These are phyloP conservation scores for Hydroisotoma schaefferi DNA, from an alignment of 2,888 invertebrate genomes.

Conservation along the genomic window DNA sequence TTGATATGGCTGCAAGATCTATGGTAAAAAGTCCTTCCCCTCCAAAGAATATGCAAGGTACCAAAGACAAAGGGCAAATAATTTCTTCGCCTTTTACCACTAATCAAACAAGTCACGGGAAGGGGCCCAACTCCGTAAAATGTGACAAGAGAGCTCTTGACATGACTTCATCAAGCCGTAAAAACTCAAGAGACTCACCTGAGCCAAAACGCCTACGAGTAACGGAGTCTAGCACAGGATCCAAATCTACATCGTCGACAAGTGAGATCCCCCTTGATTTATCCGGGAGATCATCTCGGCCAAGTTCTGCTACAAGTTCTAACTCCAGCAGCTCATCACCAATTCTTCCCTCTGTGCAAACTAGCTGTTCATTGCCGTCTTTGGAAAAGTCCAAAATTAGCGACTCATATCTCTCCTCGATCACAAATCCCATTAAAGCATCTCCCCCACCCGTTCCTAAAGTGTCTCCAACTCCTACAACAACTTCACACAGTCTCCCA, in stretches of 20 bases:
- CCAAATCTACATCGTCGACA: constrained; percentile 5
- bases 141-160: constrained; percentile 10
- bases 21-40: constrained; percentile 25
- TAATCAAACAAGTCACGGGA: neutral
- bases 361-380: neutral
- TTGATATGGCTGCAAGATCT: constrained; percentile 33
- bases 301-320: constrained; percentile 6
- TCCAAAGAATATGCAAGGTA: constrained; percentile 17
- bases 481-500: neutral
- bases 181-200: constrained; percentile 12
- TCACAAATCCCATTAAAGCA: neutral
- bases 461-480: neutral
- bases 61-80: constrained; percentile 15
- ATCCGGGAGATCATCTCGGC: constrained; percentile 34
- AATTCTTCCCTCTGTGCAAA: neutral
- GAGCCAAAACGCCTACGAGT: constrained; percentile 6
- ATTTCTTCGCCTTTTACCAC: neutral
- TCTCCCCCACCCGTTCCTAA: constrained; percentile 5
- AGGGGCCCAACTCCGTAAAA: neutral
- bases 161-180: constrained; percentile 15
- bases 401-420: neutral
- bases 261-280: constrained; percentile 37
- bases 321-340: constrained; percentile 10
- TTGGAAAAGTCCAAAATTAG: constrained; percentile 1
- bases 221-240: neutral